Base-by-base conservation (phyloP, 2,113 vertebrate genomes). In the Micronycteris hirsuta region DNA sequence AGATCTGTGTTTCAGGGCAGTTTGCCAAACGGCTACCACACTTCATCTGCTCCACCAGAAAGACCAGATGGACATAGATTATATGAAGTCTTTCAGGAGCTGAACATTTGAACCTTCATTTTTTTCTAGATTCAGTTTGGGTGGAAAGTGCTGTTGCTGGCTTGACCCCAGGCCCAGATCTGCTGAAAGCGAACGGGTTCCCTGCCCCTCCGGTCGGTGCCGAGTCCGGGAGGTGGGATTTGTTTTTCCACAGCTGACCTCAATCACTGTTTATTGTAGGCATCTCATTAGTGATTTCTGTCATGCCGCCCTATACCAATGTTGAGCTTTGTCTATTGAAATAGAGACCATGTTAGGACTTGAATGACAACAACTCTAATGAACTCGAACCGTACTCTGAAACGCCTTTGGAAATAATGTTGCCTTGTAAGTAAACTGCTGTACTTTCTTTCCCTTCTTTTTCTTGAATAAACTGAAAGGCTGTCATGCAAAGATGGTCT, bases 261-360 rank as follows among this genome's bases (percentile, higher is more conserved):
- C 93, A 81, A 74, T 82, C 65, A 20, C 38, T 65, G 20, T 77
- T 91, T 33, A 33, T 41, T 89, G 56, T 68, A 71, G 38, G 49
- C 56, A 45, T 93, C 78, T 98, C 86, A 97, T 97, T 97, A 97
- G 83, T 92, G 74, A 86, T 80, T 88, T 95, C 91, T 70, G 70
- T 33, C 74, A 58, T 56, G 33, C 45, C 24, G 4, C 19, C 58
- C 33, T 36, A 12, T 81, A 84, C 74, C 78, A 49, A 0, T 94
- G 94, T 96, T 76, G 78, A 92, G 89, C 74, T 91, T 94, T 93
- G 95, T 94, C 19, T 1, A 19, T 28, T 71, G 76, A 89, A 95
- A 84, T 10, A 95, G 58, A 94, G 76, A 87, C 83, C 41, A 47
- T 84, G 47, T 85, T 86, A 96, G 47, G 70, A 89, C 70, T 68